A percentile compares a stretch with the other conserved stretches of the same genome.
phyloP scores from a whole-genome alignment of 2,797 vertebrate genomes.

The Phrynocephalus vlangalii region DNA sequence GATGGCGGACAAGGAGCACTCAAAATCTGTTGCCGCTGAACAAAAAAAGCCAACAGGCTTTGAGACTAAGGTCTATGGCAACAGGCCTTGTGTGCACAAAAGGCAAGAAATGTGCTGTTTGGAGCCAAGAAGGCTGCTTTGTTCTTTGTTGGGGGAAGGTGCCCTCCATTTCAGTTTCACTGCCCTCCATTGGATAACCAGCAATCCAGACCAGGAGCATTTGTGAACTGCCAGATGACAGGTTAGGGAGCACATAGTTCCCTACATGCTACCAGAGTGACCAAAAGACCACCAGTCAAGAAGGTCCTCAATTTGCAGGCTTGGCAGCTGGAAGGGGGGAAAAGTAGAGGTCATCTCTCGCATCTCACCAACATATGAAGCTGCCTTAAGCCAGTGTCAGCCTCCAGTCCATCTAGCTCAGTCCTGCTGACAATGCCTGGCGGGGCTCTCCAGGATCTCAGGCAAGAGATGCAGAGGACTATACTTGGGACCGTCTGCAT shows the following conservation, averaged over 20 bases:
- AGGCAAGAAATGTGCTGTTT: background rate
- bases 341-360: background rate
- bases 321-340: background rate
- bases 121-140: background rate
- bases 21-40: background rate
- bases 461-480: too few species aligned
- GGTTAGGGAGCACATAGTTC: background rate
- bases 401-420: too few species aligned
- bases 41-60: background rate
- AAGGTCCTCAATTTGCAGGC: background rate
- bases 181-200: background rate
- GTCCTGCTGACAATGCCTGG: too few species aligned
- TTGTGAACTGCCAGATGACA: background rate
- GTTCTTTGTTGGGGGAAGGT: too few species aligned
- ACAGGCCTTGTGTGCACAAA: accelerated
- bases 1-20: background rate
- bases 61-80: background rate
- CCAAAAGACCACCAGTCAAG: too few species aligned
- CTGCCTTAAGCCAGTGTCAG: too few species aligned
- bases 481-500: too few species aligned
- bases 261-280: background rate
- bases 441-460: too few species aligned
- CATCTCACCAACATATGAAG: background rate
- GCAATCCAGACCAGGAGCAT: background rate
- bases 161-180: background rate